A percentile compares a stretch with the other conserved stretches of the same genome.
Conservation (phyloP, 2,113 vertebrate species). For the Alectura lathami region DNA sequence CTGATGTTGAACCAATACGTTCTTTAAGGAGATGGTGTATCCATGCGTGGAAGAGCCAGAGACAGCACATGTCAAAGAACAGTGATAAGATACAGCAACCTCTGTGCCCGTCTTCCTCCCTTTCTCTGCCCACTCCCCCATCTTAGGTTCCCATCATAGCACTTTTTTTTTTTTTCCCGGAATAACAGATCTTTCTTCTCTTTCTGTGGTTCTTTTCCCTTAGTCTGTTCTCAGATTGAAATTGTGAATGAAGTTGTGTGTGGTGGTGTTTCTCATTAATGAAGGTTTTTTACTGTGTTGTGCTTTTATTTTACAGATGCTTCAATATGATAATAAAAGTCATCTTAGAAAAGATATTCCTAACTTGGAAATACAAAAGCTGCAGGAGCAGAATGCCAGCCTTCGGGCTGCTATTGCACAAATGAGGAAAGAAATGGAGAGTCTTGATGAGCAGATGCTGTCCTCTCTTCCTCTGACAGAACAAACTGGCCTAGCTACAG, state of each 20-base stretch:
- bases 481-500: neutral
- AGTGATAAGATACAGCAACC: too few species aligned
- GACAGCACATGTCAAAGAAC: too few species aligned
- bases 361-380: slow-evolving; percentile 74
- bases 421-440: slow-evolving; percentile 92
- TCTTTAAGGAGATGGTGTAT: too few species aligned
- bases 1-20: too few species aligned
- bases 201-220: neutral
- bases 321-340: neutral
- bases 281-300: neutral
- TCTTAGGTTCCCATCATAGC: too few species aligned
- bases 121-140: too few species aligned
- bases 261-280: neutral
- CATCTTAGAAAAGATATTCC: neutral
- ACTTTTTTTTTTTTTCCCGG: too few species aligned
- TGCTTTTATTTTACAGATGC: slow-evolving; percentile 34
- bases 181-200: neutral
- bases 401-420: slow-evolving; percentile 80
- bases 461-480: neutral
- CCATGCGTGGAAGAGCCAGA: too few species aligned
- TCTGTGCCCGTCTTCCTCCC: too few species aligned
- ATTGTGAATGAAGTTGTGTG: too few species aligned
- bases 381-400: slow-evolving; percentile 84
- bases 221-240: neutral
- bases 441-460: slow-evolving; percentile 59